phyloP scores from a whole-genome alignment of 2,113 vertebrate species.

The Choloepus hoffmanni region DNA sequence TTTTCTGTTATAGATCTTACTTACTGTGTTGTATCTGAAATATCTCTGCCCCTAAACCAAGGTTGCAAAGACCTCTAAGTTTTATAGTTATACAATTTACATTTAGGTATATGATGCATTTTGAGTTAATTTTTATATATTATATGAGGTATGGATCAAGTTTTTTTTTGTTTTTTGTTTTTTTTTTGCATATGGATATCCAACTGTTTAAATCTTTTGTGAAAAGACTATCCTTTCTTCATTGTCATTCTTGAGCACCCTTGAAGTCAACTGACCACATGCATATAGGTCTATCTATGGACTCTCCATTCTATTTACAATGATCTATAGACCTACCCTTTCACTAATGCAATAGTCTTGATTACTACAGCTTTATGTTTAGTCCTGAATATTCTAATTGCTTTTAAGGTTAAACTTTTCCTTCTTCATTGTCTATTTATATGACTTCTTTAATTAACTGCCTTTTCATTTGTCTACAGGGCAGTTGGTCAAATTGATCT shows the following conservation, averaged over 20 bases:
- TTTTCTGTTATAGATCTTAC: neutral
- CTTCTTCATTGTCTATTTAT: neutral
- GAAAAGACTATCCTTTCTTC: neutral
- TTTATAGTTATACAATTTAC: neutral
- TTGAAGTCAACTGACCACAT: neutral
- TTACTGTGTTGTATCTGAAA: neutral
- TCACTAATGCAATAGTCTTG: neutral
- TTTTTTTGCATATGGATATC: neutral
- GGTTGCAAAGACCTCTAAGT: neutral
- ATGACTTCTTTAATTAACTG: neutral
- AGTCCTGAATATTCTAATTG: neutral
- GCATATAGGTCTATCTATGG: neutral
- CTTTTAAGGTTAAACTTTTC: neutral
- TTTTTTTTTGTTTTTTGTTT: too few relatives aligned
- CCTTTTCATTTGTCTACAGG: neutral
- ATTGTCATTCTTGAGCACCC: neutral
- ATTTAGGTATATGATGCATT: neutral
- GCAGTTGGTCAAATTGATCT: neutral
- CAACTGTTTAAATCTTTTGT: neutral
- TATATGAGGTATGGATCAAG: neutral
- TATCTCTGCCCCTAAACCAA: neutral
- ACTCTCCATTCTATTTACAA: neutral
- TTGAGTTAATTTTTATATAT: neutral
- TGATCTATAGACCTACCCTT: neutral
- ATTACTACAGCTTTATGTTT: neutral